These are phyloP conservation scores for Hemistola chrysoprasaria DNA, from an alignment of 2,888 invertebrate species.

Conservation along the genomic window DNA sequence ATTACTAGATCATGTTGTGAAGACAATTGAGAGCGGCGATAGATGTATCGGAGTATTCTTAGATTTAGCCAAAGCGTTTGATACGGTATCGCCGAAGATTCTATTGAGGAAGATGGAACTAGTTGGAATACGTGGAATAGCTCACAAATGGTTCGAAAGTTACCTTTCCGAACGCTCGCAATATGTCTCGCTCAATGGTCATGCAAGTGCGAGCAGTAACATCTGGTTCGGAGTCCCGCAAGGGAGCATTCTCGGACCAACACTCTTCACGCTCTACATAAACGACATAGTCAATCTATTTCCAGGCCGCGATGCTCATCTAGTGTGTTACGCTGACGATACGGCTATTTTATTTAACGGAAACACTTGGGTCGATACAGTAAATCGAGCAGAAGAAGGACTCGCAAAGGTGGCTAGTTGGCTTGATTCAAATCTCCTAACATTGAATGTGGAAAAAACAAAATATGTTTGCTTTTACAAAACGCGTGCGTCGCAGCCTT, in stretches of 20 bases:
- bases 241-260: not conserved
- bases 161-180: not conserved
- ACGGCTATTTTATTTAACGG: slow-evolving; percentile 1
- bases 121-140: not conserved
- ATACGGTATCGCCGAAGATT: not conserved
- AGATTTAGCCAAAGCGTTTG: not conserved
- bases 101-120: not conserved
- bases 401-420: not conserved
- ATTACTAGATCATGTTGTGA: not conserved
- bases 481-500: not conserved
- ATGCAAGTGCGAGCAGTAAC: not conserved
- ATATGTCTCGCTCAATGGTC: not conserved
- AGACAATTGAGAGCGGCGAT: not conserved
- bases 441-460: not conserved
- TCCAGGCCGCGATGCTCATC: not conserved
- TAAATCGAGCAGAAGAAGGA: not conserved
- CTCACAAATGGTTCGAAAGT: slow-evolving; percentile 1
- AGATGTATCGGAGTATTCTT: not conserved
- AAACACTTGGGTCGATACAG: not conserved
- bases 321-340: slow-evolving; percentile 2
- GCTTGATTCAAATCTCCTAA: not conserved
- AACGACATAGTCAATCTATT: not conserved
- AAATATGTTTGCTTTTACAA: not conserved
- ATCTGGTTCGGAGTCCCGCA: not conserved
- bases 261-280: not conserved